A percentile compares a stretch with the other conserved stretches of the same genome.
Conservation (phyloP, 2,797 vertebrate genomes). For the Sitta carolinensis region DNA sequence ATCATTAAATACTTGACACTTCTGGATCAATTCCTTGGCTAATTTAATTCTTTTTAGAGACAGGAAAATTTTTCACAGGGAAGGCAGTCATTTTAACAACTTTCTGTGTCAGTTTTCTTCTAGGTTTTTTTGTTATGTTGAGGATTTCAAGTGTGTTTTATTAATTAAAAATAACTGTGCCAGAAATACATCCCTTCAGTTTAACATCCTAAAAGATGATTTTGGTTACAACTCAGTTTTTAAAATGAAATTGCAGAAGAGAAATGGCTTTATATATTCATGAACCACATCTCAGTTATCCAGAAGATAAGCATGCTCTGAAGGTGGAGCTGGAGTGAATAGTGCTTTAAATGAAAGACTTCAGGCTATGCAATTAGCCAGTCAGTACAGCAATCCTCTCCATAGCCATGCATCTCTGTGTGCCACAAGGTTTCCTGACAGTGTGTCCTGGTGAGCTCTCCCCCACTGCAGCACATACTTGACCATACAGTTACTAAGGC, state of each 20-base stretch:
- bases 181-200: background rate
- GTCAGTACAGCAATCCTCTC: background rate
- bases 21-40: background rate
- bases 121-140: background rate
- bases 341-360: background rate
- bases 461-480: background rate
- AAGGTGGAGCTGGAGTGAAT: background rate
- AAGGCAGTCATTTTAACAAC: background rate
- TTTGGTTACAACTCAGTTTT: background rate
- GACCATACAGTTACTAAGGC: background rate
- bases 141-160: background rate
- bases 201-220: background rate
- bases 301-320: background rate
- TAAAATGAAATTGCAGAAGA: background rate
- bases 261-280: background rate
- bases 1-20: background rate
- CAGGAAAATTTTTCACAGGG: background rate
- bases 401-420: rapidly evolving
- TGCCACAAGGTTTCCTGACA: background rate
- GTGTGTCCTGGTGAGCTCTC: background rate
- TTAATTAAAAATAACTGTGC: background rate
- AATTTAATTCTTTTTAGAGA: background rate
- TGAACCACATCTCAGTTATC: background rate
- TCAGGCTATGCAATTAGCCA: background rate
- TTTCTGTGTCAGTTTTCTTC: background rate